A percentile compares a stretch with the other conserved stretches of the same genome.
These are phyloP conservation scores for Cyanoramphus novaezelandiae DNA, from an alignment of 2,113 vertebrate genomes.

Conservation along the genomic window DNA sequence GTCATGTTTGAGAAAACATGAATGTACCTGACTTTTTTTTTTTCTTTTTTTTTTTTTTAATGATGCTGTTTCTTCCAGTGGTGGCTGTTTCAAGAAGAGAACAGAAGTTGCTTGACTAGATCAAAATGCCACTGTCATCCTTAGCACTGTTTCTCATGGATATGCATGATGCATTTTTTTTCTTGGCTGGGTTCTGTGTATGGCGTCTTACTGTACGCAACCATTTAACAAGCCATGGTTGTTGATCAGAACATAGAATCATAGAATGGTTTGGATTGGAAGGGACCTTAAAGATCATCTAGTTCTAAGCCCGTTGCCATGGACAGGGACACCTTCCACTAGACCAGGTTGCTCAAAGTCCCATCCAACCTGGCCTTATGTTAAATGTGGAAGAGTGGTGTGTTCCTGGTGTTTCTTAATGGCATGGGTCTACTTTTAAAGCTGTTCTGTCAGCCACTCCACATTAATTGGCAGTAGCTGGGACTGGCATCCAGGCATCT, in stretches of 20 bases:
- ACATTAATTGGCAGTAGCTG: background rate
- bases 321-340: background rate
- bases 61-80: background rate
- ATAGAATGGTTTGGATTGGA: background rate
- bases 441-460: background rate
- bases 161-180: background rate
- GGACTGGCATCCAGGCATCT: background rate
- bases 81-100: background rate
- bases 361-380: background rate
- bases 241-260: background rate
- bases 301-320: background rate
- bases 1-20: background rate
- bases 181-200: background rate
- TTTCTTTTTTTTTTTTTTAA: background rate
- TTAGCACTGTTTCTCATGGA: background rate
- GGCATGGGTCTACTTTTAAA: background rate
- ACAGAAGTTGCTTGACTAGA: background rate
- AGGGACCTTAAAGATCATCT: background rate
- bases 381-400: background rate
- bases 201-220: background rate
- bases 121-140: background rate
- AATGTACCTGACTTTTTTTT: background rate
- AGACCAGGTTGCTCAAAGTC: background rate
- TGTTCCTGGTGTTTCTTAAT: background rate
- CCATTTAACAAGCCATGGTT: background rate